Evolutionary conservation across 2,113 vertebrate species (phyloP).

Genomic region (Columbina picui): DNA sequence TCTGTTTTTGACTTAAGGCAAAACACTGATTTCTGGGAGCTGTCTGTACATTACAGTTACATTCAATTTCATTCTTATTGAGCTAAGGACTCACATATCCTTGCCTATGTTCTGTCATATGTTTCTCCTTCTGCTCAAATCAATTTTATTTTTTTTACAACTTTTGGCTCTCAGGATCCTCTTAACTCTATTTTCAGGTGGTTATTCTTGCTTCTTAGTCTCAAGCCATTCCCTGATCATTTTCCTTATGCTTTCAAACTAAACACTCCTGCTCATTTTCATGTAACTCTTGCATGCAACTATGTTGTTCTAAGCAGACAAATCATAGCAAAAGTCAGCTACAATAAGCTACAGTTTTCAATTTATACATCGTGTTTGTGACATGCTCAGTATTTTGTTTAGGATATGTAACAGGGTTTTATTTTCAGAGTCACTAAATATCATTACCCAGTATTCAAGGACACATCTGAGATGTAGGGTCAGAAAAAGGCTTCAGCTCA

Average conservation of each 20-base stretch:
- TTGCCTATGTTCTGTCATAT: not conserved
- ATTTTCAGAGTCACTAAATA: not conserved
- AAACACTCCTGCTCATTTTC: not conserved
- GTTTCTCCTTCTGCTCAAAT: not conserved
- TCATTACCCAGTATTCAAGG: not conserved
- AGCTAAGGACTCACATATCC: not conserved
- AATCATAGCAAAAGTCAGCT: not conserved
- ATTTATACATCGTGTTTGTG: fast-evolving
- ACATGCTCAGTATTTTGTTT: not conserved
- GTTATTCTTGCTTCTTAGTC: not conserved
- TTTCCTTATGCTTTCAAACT: not conserved
- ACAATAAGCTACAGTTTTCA: not conserved
- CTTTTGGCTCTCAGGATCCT: not conserved
- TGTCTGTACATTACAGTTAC: not conserved
- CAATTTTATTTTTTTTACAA: not conserved
- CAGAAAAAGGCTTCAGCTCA: not conserved
- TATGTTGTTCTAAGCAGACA: not conserved
- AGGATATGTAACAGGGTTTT: not conserved
- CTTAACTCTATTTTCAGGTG: not conserved
- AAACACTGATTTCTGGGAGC: not conserved
- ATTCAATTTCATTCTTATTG: not conserved
- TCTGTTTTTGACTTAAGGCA: not conserved
- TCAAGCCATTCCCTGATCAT: not conserved
- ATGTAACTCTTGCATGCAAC: not conserved
- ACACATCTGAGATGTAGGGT: not conserved